Conservation (phyloP, 2,797 vertebrate genomes). For the Columba guinea region DNA sequence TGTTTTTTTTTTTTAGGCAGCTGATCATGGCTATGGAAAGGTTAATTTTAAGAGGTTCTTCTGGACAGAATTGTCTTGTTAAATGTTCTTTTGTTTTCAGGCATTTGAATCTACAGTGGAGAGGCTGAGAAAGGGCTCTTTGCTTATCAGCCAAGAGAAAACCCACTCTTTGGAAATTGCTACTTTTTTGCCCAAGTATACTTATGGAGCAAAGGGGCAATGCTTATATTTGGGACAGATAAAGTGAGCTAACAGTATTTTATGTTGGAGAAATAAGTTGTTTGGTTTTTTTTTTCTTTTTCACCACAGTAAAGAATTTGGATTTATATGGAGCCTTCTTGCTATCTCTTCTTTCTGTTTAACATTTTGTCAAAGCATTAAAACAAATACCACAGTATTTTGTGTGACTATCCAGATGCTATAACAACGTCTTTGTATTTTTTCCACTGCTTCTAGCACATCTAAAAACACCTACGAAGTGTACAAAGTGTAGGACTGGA, state of each 20-base stretch:
- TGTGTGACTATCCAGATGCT: neutral
- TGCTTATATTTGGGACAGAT: neutral
- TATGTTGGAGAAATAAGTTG: neutral
- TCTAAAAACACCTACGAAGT: neutral
- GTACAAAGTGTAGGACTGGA: neutral
- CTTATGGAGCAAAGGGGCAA: neutral
- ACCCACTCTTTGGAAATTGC: neutral
- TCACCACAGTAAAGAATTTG: neutral
- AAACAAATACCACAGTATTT: neutral
- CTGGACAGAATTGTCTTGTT: neutral
- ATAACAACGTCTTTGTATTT: neutral
- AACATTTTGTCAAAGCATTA: neutral
- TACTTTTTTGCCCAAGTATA: neutral
- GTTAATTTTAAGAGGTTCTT: neutral
- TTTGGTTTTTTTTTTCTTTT: neutral
- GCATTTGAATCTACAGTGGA: neutral
- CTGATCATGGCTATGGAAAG: neutral
- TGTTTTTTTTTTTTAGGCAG: neutral
- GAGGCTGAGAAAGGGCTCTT: neutral
- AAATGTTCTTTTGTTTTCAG: neutral
- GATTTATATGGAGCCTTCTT: neutral
- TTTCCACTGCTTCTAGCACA: neutral
- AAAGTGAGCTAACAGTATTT: neutral
- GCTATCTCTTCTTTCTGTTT: neutral
- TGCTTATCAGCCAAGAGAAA: neutral